A percentile compares a stretch with the other conserved stretches of the same genome.
These are phyloP conservation scores for Epinotia nisella DNA, from an alignment of 2,888 invertebrate species.

Conservation along the genomic window DNA sequence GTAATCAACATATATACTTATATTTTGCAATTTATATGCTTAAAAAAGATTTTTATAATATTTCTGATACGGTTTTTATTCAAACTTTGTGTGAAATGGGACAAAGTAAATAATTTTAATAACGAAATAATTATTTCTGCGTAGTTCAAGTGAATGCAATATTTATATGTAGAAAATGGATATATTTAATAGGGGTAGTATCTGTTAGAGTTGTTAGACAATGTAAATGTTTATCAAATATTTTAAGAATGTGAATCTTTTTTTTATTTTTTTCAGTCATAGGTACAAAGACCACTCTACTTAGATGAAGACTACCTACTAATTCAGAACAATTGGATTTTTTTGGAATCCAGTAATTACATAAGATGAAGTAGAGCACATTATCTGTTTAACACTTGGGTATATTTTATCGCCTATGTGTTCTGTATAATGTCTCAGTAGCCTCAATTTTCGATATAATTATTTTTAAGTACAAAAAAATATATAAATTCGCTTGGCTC, in stretches of 20 bases:
- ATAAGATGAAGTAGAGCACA: background rate
- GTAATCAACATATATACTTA: conserved; percentile 46
- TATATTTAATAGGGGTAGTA: background rate
- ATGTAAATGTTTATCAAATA: background rate
- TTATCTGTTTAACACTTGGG: background rate
- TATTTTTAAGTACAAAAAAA: conserved; percentile 25
- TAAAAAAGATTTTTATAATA: conserved; percentile 47
- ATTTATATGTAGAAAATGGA: background rate
- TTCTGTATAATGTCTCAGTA: background rate
- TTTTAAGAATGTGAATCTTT: too few relatives aligned
- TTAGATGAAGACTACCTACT: too few relatives aligned
- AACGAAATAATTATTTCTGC: background rate
- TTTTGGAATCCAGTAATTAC: too few relatives aligned
- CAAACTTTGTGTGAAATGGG: conserved; percentile 24
- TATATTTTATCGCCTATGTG: background rate
- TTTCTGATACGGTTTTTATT: conserved; percentile 37
- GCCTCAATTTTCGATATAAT: conserved; percentile 2
- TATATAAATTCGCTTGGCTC: too few relatives aligned
- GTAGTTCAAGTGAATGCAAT: conserved; percentile 16
- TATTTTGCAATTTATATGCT: conserved; percentile 44
- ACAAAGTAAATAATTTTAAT: conserved; percentile 12
- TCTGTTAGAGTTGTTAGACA: background rate
- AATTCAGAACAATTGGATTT: too few relatives aligned
- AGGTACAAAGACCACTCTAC: too few relatives aligned
- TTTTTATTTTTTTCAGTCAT: too few relatives aligned